A percentile compares a stretch with the other conserved stretches of the same genome.
These are phyloP conservation scores for Xanthia togata DNA, from an alignment of 2,888 invertebrate species.

Conservation along the genomic window DNA sequence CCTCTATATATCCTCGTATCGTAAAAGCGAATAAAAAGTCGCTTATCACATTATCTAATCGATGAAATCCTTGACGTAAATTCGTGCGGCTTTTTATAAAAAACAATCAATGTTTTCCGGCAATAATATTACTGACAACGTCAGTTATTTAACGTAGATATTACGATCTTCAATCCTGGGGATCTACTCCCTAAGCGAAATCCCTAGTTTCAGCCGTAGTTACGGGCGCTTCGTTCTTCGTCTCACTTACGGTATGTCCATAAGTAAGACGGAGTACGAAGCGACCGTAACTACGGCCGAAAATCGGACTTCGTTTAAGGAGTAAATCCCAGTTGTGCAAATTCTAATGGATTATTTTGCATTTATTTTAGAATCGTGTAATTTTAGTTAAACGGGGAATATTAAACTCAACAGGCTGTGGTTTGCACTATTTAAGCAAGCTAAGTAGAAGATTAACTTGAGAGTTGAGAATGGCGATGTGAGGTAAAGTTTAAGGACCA, in stretches of 20 bases:
- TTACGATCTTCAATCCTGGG: constrained; percentile 43
- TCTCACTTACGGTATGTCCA: too few relatives aligned
- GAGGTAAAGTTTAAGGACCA: constrained; percentile 79
- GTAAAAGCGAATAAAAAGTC: constrained; percentile 49
- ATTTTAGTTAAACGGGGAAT: constrained; percentile 58
- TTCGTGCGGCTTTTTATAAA: constrained; percentile 48
- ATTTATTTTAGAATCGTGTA: constrained; percentile 39
- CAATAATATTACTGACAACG: constrained; percentile 44
- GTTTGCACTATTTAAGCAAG: constrained; percentile 72
- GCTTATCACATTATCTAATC: constrained; percentile 67
- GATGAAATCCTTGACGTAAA: constrained; percentile 61
- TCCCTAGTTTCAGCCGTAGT: too few relatives aligned
- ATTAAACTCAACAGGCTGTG: constrained; percentile 72
- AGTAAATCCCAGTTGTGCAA: constrained; percentile 54
- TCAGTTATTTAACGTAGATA: constrained; percentile 33
- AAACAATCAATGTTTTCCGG: constrained; percentile 54
- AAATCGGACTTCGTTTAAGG: too few relatives aligned
- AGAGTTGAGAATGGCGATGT: constrained; percentile 72
- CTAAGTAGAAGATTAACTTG: constrained; percentile 77
- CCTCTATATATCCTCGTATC: constrained; percentile 47
- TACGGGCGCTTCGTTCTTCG: too few relatives aligned
- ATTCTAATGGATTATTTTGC: constrained; percentile 45
- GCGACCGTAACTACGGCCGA: too few relatives aligned
- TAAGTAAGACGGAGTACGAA: too few relatives aligned
- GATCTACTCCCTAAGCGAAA: too few relatives aligned